Conservation (phyloP, 2,797 vertebrate species). For the Meda fulgida region DNA sequence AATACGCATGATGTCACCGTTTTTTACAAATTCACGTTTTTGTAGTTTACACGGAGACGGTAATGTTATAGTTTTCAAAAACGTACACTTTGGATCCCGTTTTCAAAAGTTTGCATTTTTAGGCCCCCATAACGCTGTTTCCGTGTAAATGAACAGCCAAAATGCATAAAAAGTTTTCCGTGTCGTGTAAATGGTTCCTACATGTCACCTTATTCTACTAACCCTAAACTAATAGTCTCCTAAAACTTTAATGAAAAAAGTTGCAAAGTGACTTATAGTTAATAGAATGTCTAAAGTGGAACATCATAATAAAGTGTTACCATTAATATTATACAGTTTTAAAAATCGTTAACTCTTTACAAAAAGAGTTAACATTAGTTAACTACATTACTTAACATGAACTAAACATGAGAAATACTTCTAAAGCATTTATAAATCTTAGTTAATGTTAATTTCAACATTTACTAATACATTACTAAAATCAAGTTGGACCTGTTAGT, state of each 20-base stretch:
- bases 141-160: neutral
- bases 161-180: neutral
- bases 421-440: neutral
- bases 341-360: neutral
- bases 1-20: no score
- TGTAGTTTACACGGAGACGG: neutral
- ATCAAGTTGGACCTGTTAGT: neutral
- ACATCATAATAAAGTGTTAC: neutral
- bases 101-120: neutral
- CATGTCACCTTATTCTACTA: neutral
- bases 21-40: no score
- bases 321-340: neutral
- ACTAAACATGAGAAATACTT: neutral
- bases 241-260: neutral
- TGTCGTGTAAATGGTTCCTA: neutral
- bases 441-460: neutral
- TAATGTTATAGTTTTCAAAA: neutral
- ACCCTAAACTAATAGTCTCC: neutral
- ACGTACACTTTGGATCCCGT: neutral
- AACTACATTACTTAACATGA: neutral
- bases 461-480: neutral
- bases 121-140: neutral
- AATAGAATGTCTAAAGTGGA: neutral
- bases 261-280: neutral
- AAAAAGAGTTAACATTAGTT: neutral